Conservation (phyloP, 2,888 invertebrate genomes). For the Strigamia crassipes region DNA sequence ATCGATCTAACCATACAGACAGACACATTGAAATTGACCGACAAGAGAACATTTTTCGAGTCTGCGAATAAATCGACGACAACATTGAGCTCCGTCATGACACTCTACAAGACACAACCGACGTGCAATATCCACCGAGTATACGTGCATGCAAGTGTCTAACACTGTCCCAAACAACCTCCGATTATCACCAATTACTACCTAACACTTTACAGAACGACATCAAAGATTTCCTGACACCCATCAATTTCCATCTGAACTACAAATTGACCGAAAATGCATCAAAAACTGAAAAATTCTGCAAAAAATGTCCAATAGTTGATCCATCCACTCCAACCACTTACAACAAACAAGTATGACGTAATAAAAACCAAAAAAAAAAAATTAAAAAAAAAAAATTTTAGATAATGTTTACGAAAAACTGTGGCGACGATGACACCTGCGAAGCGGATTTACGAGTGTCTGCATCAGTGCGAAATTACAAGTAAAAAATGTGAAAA, state of each 20-base stretch:
- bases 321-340: background rate
- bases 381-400: background rate
- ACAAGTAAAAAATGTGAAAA: background rate
- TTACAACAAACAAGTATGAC: background rate
- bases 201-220: background rate
- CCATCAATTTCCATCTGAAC: background rate
- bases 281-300: background rate
- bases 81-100: background rate
- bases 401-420: constrained; percentile 17
- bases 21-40: background rate
- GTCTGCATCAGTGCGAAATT: background rate
- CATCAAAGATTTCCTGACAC: background rate
- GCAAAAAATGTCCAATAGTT: background rate
- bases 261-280: background rate
- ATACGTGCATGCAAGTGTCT: background rate
- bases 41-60: background rate
- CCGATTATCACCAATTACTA: no score
- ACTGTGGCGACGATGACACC: constrained; percentile 18
- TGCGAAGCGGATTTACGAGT: constrained; percentile 9
- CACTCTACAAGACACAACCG: background rate
- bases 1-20: background rate
- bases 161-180: no score
- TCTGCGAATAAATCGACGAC: background rate
- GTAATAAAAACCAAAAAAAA: background rate
- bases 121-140: background rate